phyloP scores from a whole-genome alignment of 2,113 vertebrate species.

The Daubentonia madagascariensis region DNA sequence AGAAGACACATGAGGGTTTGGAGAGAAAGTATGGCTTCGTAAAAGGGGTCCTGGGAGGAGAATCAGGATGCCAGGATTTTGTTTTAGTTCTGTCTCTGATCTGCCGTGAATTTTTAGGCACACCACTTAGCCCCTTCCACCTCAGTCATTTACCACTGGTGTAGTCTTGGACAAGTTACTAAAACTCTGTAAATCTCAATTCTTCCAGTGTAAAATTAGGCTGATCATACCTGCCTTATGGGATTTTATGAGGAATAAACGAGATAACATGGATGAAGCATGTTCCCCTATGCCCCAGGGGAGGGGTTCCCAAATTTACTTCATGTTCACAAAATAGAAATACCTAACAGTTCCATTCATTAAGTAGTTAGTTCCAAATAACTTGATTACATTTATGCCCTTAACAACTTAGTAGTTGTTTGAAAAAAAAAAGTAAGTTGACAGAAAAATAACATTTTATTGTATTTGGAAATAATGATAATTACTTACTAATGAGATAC shows the following conservation, averaged over 20 bases:
- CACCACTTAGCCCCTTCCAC: not conserved
- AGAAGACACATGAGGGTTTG: not conserved
- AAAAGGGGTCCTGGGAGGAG: not conserved
- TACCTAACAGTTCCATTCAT: not conserved
- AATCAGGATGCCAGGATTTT: not conserved
- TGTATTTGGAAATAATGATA: not conserved
- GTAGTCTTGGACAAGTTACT: not conserved
- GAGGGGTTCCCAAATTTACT: not conserved
- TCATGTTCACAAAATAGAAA: not conserved
- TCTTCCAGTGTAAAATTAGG: not conserved
- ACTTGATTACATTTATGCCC: not conserved
- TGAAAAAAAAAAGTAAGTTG: not conserved
- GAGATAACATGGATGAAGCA: not conserved
- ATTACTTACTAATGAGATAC: not conserved
- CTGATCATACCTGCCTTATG: not conserved
- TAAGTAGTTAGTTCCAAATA: not conserved
- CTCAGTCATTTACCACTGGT: not conserved
- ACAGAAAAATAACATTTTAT: not conserved
- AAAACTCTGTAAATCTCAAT: not conserved
- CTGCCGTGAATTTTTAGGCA: not conserved
- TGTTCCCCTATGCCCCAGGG: not conserved
- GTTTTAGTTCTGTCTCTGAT: not conserved
- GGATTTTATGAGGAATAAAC: not conserved
- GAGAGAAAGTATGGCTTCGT: not conserved
- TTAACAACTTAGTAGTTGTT: not conserved